Evolutionary conservation across 2,113 vertebrate species (phyloP).

Genomic region (Gambusia holbrooki): DNA sequence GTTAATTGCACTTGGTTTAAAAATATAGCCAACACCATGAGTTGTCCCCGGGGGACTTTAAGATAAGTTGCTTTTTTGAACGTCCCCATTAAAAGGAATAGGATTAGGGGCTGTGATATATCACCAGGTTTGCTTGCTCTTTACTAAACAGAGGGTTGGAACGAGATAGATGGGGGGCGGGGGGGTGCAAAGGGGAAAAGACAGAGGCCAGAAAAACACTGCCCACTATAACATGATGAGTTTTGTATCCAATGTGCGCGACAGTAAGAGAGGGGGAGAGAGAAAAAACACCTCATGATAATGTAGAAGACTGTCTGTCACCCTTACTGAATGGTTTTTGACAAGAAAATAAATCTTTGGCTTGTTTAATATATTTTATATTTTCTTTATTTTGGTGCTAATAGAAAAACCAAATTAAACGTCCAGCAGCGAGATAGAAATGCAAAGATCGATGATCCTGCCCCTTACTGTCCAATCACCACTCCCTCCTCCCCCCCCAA

Average conservation of each 20-base stretch:
- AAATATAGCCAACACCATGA: conserved; percentile 89
- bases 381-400: conserved; percentile 99
- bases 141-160: conserved; percentile 96
- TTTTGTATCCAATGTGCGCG: conserved; percentile 90
- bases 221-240: conserved; percentile 93
- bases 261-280: conserved; percentile 67
- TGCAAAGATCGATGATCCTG: conserved; percentile 99
- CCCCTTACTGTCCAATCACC: conserved; percentile 99
- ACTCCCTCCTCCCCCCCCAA: conserved; percentile 75
- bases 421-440: conserved; percentile 98
- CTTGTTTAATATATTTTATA: conserved; percentile 99
- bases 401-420: conserved; percentile 99
- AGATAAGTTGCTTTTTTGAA: conserved; percentile 89
- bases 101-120: conserved; percentile 98
- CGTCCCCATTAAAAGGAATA: conserved; percentile 97
- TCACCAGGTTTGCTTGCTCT: conserved; percentile 95
- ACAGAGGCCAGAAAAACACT: conserved; percentile 96
- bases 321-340: conserved; percentile 94
- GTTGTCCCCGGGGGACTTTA: conserved; percentile 85
- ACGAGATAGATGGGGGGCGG: conserved; percentile 92
- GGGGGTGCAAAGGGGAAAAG: conserved; percentile 88
- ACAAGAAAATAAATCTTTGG: conserved; percentile 99
- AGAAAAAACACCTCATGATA: conserved; percentile 90
- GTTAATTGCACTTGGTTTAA: conserved; percentile 99
- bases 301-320: conserved; percentile 97